Percentiles rank a stretch among this genome's conserved stretches.
Conservation (phyloP, 2,797 vertebrate genomes). For the Tinamus major region DNA sequence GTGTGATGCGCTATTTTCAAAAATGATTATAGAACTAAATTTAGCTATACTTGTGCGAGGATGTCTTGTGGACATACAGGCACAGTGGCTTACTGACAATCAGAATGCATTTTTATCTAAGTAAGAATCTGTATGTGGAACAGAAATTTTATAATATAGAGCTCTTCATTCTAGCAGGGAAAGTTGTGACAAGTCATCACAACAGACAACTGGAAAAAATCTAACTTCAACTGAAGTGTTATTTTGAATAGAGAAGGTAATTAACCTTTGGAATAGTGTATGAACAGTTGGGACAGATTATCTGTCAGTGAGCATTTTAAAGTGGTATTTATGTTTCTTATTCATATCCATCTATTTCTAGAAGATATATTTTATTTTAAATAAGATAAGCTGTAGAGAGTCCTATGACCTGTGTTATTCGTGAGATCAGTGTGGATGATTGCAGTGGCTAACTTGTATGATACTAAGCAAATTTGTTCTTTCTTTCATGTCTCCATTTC, state of each 20-base stretch:
- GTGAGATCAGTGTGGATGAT: neutral
- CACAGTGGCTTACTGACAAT: slow-evolving; percentile 4
- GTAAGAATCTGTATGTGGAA: neutral
- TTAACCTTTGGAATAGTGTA: neutral
- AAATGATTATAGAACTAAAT: neutral
- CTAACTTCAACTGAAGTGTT: neutral
- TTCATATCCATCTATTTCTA: neutral
- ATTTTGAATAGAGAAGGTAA: neutral
- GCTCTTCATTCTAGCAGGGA: neutral
- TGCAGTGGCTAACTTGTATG: neutral
- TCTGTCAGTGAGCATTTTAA: neutral
- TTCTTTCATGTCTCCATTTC: neutral
- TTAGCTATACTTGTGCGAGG: neutral
- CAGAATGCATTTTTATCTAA: neutral
- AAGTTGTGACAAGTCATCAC: neutral
- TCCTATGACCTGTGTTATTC: neutral
- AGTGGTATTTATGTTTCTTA: slow-evolving; percentile 1
- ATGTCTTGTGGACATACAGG: neutral
- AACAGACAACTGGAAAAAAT: neutral
- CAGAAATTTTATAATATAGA: neutral
- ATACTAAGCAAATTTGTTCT: neutral
- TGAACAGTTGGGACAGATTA: neutral
- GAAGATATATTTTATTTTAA: neutral
- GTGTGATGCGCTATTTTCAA: neutral
- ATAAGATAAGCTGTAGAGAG: neutral